A percentile compares a stretch with the other conserved stretches of the same genome.
phyloP scores from a whole-genome alignment of 1,140 invertebrate genomes.

The Aricia agestis region DNA sequence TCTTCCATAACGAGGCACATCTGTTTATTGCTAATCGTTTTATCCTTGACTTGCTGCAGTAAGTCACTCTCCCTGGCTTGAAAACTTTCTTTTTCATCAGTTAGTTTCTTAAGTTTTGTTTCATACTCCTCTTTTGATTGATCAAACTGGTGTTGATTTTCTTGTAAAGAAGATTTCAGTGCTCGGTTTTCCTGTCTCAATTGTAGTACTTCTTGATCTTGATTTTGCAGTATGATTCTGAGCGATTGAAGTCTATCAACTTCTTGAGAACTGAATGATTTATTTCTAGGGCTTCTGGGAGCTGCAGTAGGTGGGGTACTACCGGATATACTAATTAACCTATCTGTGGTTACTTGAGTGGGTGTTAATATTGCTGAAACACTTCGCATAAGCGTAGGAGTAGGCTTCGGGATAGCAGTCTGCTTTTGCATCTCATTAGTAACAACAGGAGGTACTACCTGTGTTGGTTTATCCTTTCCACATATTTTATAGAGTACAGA shows the following conservation, averaged over 20 bases:
- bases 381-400: slow-evolving; percentile 53
- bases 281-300: slow-evolving; percentile 46
- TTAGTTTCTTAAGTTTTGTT: slow-evolving; percentile 53
- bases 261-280: slow-evolving; percentile 42
- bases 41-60: slow-evolving; percentile 56
- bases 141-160: slow-evolving; percentile 44
- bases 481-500: slow-evolving; percentile 37
- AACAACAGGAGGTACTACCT: slow-evolving; percentile 58
- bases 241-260: slow-evolving; percentile 53
- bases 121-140: slow-evolving; percentile 49
- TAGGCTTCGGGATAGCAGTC: slow-evolving; percentile 32
- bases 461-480: slow-evolving; percentile 56
- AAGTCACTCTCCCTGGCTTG: slow-evolving; percentile 51
- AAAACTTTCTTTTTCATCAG: slow-evolving; percentile 48
- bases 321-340: slow-evolving; percentile 54
- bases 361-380: slow-evolving; percentile 63
- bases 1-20: slow-evolving; percentile 69
- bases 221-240: slow-evolving; percentile 55
- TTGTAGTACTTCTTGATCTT: slow-evolving; percentile 59
- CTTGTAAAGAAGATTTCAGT: slow-evolving; percentile 50
- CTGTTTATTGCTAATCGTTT: slow-evolving; percentile 58
- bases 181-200: slow-evolving; percentile 59
- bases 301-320: slow-evolving; percentile 55
- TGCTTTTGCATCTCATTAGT: slow-evolving; percentile 38
- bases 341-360: slow-evolving; percentile 55